A percentile compares a stretch with the other conserved stretches of the same genome.
These are phyloP conservation scores for Sycophaga agraensis DNA, from an alignment of 1,140 invertebrate species.

Conservation along the genomic window DNA sequence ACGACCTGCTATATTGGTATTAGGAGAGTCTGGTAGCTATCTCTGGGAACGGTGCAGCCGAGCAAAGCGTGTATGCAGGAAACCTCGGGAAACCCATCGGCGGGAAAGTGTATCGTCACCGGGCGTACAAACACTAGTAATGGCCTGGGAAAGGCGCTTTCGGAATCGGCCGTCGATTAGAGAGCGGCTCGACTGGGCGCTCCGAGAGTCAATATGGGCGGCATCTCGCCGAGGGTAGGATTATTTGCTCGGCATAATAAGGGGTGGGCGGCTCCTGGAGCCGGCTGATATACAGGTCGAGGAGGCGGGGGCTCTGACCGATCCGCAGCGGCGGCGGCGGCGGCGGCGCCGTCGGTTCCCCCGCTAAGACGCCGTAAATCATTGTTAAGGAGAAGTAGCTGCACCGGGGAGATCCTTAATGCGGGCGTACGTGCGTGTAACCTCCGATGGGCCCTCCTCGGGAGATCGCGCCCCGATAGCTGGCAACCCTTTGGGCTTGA, in stretches of 20 bases:
- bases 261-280: constrained; percentile 22
- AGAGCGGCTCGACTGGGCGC: not conserved
- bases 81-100: no score
- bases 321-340: constrained; percentile 41
- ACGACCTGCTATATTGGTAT: no score
- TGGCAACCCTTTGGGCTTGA: constrained; percentile 21
- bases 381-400: constrained; percentile 42
- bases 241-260: constrained; percentile 31
- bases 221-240: constrained; percentile 13
- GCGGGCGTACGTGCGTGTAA: constrained; percentile 56
- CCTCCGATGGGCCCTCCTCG: constrained; percentile 44
- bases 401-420: constrained; percentile 40
- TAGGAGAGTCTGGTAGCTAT: no score
- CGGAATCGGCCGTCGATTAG: constrained; percentile 3
- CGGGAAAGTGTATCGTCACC: no score
- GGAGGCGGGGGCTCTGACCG: constrained; percentile 34
- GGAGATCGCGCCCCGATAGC: constrained; percentile 40
- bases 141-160: not conserved
- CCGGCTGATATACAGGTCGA: constrained; percentile 29
- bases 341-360: no score
- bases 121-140: not conserved
- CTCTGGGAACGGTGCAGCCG: no score
- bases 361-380: constrained; percentile 55
- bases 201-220: constrained; percentile 24
- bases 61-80: no score